Base-by-base conservation (phyloP, 2,888 invertebrate genomes). In the Mylabris sibirica region DNA sequence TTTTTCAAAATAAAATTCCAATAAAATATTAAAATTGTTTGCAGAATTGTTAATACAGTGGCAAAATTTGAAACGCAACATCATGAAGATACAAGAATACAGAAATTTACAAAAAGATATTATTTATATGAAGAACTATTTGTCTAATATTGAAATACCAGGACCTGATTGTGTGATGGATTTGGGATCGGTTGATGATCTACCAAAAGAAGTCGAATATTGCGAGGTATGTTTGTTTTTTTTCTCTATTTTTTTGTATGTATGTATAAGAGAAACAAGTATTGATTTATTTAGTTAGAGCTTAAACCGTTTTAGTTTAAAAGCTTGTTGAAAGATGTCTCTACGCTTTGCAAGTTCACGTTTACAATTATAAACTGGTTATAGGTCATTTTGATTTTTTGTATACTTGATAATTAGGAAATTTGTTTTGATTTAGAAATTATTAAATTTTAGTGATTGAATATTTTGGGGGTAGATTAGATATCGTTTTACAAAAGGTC, bases 41-140 rank as follows among this genome's bases (percentile, higher is more conserved):
- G 57, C 83, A 88, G 86, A 86, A 79, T 77, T 88, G 77, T 81
- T 87, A 76, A 81, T 84, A 78, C 80, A 85, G 80, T 86, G 88
- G 88, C 87, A 87, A 77, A 81, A 83, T 63, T 80, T 88, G 65
- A 86, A 87, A 79, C 83, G 76, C 60, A 81, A 80, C 68, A 80
- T 82, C 49, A 72, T 76, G 62, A 84, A 82, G 73, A 84, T 85
- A 82, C 83, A 84, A 66, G 83, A 84, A 69, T 84, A 82, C 69
- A 76, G 83, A 66, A 80, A 79, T 64, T 75, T 85, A 59, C 83
- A 84, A 68, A 83, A 81, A 69, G 82, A 85, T 73, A 83, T 85
- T 49, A 69, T 80, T 34, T 78, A 80, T 30, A 70, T 85, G 70
- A 85, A 85, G 74, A 81, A 82, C 30, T 84, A 84, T 63, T 76